A percentile compares a stretch with the other conserved stretches of the same genome.
phyloP scores from a whole-genome alignment of 2,113 vertebrate species.

The Forbesichthys agassizii region DNA sequence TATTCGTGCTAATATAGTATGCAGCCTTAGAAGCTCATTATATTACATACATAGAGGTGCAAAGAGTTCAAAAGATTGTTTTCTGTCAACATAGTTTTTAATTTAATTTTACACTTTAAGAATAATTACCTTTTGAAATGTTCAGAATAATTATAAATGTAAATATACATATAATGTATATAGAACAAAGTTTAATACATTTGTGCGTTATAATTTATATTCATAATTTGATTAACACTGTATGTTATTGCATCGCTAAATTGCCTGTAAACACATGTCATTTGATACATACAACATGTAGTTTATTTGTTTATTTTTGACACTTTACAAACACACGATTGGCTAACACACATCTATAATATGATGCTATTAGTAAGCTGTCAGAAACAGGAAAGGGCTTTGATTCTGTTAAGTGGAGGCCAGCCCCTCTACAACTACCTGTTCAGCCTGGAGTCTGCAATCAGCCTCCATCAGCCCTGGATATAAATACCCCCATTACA shows the following conservation, averaged over 20 bases:
- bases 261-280: neutral
- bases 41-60: neutral
- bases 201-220: no score
- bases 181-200: no score
- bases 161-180: no score
- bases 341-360: conserved; percentile 15
- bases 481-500: conserved; percentile 65
- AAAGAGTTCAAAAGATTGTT: neutral
- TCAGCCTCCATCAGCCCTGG: conserved; percentile 59
- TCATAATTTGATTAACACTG: no score
- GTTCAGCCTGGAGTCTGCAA: conserved; percentile 44
- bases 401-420: conserved; percentile 41
- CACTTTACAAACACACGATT: conserved; percentile 2
- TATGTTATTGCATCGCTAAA: no score
- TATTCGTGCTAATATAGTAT: conserved; percentile 45
- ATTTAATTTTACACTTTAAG: neutral
- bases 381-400: conserved; percentile 36
- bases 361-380: conserved; percentile 38
- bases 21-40: conserved; percentile 12
- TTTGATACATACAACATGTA: neutral
- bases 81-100: neutral
- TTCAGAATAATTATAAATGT: no score
- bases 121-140: no score
- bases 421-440: conserved; percentile 43
- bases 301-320: conserved; percentile 11